Evolutionary conservation across 2,797 vertebrate genomes (phyloP), one percentile per base, ranked within the genome.

Genomic region (Cirrhinus molitorella): DNA sequence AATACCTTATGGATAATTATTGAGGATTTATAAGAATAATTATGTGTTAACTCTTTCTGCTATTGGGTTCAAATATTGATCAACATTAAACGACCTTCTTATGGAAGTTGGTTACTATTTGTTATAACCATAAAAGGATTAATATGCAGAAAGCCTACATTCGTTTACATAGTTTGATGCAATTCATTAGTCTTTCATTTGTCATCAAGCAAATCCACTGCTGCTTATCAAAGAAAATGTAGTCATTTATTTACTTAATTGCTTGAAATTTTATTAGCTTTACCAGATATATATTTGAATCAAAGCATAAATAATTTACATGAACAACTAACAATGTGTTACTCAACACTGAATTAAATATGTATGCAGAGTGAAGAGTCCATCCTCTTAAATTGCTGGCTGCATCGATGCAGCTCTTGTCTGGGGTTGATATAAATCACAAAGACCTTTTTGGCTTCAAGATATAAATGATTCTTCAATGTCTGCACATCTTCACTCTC

Each of bases 401-500:
- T 81, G 67, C 79, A 53, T 31, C n/a, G 40, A 31, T 43, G 83
- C 53, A 34, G 34, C 71, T 71, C 31, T 81, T 83, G 85, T 87
- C 47, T 81, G 45, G 68, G 61, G 47, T 75, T 37, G 49, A 83
- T 88, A 57, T 89, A 88, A 90, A 79, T 86, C 61, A 79, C 47
- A 86, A 90, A 86, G 85, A 83, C 83, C 66, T 84, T 85, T 88
- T 83, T 80, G 79, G 79, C 81, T 75, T 23, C 31, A 19, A 88
- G 74, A 89, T 87, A 88, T 94, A 95, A 96, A 96, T 65, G 83
- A 85, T 85, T 87, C 83, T 31, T 88, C 66, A 79, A 87, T 87
- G 88, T 90, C 80, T 85, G 82, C 83, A 89, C 88, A 87, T 90
- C 91, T 84, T 55, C 67, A 40, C 71, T 55, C 85, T 90, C 79